A percentile compares a stretch with the other conserved stretches of the same genome.
phyloP scores from a whole-genome alignment of 2,888 invertebrate species.

The Caenorhabditis sinica region DNA sequence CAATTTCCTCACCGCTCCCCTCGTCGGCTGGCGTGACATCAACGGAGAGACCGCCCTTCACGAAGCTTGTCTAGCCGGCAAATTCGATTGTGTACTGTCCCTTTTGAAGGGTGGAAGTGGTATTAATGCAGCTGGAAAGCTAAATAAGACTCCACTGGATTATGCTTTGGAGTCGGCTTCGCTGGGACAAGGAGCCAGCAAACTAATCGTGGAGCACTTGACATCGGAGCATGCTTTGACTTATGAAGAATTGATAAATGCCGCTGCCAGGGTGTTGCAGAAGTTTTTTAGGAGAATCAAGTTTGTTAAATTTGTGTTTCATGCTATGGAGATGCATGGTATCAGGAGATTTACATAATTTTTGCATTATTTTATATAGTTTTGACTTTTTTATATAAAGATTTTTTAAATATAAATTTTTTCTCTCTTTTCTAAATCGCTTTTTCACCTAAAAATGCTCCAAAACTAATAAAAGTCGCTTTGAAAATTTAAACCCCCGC shows the following conservation, averaged over 20 bases:
- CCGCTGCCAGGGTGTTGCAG: constrained; percentile 55
- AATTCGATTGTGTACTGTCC: constrained; percentile 69
- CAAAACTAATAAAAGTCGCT: too few relatives aligned
- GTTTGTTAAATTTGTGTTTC: too few relatives aligned
- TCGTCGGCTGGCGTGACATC: constrained; percentile 71
- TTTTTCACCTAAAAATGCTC: too few relatives aligned
- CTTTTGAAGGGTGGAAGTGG: constrained; percentile 70
- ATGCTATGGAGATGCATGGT: too few relatives aligned
- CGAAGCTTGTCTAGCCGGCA: constrained; percentile 64
- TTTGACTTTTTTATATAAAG: too few relatives aligned
- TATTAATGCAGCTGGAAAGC: constrained; percentile 71
- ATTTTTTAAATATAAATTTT: too few relatives aligned
- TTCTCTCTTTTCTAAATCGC: too few relatives aligned
- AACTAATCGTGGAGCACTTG: constrained; percentile 56
- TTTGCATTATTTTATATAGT: too few relatives aligned
- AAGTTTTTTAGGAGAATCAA: not conserved
- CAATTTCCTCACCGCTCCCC: constrained; percentile 60
- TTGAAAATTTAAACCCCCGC: too few relatives aligned
- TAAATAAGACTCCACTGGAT: constrained; percentile 73
- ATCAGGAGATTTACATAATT: too few relatives aligned
- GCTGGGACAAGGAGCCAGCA: not conserved
- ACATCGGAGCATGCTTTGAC: constrained; percentile 58
- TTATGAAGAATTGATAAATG: constrained; percentile 25
- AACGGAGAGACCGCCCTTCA: constrained; percentile 76
- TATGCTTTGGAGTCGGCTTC: constrained; percentile 55